A percentile compares a stretch with the other conserved stretches of the same genome.
Evolutionary conservation across 1,140 invertebrate genomes (phyloP).

Genomic region (Ephestia elutella): DNA sequence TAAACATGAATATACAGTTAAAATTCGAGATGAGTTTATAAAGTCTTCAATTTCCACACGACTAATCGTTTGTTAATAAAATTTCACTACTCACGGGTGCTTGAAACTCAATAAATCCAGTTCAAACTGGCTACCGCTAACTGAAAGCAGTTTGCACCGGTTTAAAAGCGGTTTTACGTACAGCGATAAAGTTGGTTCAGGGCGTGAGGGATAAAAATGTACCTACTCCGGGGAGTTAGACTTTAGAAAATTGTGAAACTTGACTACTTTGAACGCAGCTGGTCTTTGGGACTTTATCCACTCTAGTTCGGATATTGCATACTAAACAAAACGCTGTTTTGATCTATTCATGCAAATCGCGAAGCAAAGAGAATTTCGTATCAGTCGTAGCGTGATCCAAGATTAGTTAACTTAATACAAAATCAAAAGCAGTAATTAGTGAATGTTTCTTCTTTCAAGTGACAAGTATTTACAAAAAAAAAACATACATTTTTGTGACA

Average conservation of each 20-base stretch:
- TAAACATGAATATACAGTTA: too few species aligned
- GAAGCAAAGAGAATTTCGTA: too few species aligned
- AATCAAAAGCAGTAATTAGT: too few species aligned
- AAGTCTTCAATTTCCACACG: background rate
- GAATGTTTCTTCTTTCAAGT: too few species aligned
- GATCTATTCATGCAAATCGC: too few species aligned
- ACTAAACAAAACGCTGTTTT: too few species aligned
- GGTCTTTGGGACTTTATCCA: background rate
- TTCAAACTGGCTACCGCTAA: slow-evolving; percentile 11
- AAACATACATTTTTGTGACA: too few species aligned
- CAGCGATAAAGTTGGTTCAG: slow-evolving; percentile 14
- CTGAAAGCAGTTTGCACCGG: slow-evolving; percentile 24
- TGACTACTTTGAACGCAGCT: background rate
- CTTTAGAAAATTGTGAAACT: slow-evolving; percentile 6
- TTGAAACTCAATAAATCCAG: slow-evolving; percentile 11
- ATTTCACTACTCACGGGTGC: background rate
- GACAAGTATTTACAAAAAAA: too few species aligned
- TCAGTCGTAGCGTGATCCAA: too few species aligned
- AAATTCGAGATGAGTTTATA: too few species aligned
- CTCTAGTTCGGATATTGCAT: background rate
- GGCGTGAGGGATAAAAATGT: background rate
- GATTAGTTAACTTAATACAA: too few species aligned
- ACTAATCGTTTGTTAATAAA: background rate
- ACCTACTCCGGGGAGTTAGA: background rate
- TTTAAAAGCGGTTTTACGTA: slow-evolving; percentile 32